A percentile compares a stretch with the other conserved stretches of the same genome.
phyloP scores from a whole-genome alignment of 2,888 invertebrate species.

The Thecophora atra region DNA sequence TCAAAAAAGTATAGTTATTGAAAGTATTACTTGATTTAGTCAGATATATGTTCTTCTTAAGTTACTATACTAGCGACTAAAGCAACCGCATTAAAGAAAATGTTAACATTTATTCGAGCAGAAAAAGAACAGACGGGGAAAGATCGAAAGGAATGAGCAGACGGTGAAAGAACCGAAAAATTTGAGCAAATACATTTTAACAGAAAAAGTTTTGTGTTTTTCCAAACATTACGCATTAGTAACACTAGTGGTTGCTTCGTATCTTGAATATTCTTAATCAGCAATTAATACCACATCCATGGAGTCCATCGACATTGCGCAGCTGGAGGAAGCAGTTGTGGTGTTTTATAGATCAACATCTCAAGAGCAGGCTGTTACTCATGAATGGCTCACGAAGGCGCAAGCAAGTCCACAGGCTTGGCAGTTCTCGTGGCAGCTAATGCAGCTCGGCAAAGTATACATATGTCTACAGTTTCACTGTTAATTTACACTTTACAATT shows the following conservation, averaged over 20 bases:
- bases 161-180: too few relatives aligned
- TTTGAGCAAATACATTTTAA: too few relatives aligned
- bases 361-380: constrained; percentile 78
- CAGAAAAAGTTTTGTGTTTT: neutral
- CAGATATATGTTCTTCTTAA: too few relatives aligned
- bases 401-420: constrained; percentile 90
- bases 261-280: neutral
- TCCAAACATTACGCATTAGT: neutral
- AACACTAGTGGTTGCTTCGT: neutral
- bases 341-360: constrained; percentile 66
- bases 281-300: constrained; percentile 41
- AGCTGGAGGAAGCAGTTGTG: constrained; percentile 64
- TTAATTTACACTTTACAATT: constrained; percentile 41
- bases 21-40: too few relatives aligned
- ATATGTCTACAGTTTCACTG: neutral
- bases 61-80: too few relatives aligned
- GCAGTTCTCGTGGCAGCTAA: constrained; percentile 91
- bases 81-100: too few relatives aligned
- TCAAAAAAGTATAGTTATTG: too few relatives aligned
- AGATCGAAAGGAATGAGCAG: too few relatives aligned
- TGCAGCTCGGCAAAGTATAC: constrained; percentile 80
- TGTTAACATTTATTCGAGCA: too few relatives aligned
- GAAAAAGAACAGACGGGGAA: too few relatives aligned
- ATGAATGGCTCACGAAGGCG: constrained; percentile 85
- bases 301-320: constrained; percentile 61